phyloP scores from a whole-genome alignment of 2,888 invertebrate genomes.

The Zygaena filipendulae region DNA sequence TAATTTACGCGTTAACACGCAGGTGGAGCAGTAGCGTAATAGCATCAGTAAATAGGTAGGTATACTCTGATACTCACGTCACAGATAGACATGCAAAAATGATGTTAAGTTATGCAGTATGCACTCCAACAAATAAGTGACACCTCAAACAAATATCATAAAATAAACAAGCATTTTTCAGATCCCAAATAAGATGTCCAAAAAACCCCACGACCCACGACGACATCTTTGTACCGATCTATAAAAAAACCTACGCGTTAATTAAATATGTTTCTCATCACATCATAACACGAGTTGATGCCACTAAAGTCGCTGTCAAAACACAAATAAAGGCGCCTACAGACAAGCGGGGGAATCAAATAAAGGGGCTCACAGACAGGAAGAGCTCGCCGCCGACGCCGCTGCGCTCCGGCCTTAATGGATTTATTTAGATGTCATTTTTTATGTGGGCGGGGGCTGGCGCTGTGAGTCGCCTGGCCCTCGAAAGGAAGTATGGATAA shows the following conservation, averaged over 20 bases:
- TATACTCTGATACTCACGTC: no score
- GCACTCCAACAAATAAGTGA: no score
- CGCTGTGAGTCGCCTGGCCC: conserved; percentile 41
- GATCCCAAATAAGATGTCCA: no score
- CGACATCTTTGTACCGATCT: not conserved
- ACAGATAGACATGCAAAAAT: no score
- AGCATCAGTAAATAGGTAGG: no score
- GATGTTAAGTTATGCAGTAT: no score
- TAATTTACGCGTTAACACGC: no score
- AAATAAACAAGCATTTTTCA: no score
- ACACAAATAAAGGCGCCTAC: conserved; percentile 56
- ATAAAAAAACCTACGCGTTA: conserved; percentile 22
- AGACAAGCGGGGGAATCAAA: conserved; percentile 39
- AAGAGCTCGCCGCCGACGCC: conserved; percentile 37
- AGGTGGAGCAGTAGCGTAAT: no score
- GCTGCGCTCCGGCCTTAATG: conserved; percentile 40
- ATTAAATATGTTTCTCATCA: conserved; percentile 52
- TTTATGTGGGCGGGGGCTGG: conserved; percentile 67
- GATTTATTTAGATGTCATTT: conserved; percentile 70
- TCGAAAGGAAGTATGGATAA: conserved; percentile 34
- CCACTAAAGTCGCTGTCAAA: conserved; percentile 39
- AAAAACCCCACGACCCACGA: no score
- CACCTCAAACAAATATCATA: no score
- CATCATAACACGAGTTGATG: conserved; percentile 35
- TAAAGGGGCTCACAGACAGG: conserved; percentile 58